Evolutionary conservation across 2,797 vertebrate species (phyloP).

Genomic region (Tragopan temminckii): DNA sequence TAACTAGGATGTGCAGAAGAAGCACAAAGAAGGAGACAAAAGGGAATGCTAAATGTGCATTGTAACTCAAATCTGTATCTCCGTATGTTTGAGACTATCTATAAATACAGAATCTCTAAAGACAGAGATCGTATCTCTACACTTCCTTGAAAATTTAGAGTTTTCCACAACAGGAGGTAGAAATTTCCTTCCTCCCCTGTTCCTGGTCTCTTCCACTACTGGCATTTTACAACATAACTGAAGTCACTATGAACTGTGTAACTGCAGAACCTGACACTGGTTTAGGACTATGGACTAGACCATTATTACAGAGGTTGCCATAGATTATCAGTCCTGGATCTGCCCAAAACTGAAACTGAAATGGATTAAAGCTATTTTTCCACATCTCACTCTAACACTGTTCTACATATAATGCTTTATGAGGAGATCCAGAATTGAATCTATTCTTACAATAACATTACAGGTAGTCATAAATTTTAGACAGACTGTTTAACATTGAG

Average conservation of each 20-base stretch:
- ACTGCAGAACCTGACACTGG: neutral
- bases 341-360: neutral
- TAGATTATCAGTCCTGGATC: neutral
- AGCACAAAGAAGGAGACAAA: neutral
- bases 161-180: neutral
- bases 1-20: neutral
- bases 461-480: constrained; percentile 7
- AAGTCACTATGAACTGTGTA: neutral
- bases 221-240: neutral
- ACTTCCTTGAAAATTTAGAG: neutral
- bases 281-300: neutral
- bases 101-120: neutral
- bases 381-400: neutral
- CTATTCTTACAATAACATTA: neutral
- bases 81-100: neutral
- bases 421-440: neutral
- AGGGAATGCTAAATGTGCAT: neutral
- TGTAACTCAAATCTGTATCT: fast-evolving
- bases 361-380: neutral
- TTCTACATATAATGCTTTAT: neutral
- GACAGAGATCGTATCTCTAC: fast-evolving
- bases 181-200: neutral
- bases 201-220: neutral
- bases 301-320: neutral
- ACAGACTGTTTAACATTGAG: neutral